Percentiles rank a stretch among this genome's conserved stretches.
Conservation (phyloP, 2,113 vertebrate species). For the Scomber scombrus region DNA sequence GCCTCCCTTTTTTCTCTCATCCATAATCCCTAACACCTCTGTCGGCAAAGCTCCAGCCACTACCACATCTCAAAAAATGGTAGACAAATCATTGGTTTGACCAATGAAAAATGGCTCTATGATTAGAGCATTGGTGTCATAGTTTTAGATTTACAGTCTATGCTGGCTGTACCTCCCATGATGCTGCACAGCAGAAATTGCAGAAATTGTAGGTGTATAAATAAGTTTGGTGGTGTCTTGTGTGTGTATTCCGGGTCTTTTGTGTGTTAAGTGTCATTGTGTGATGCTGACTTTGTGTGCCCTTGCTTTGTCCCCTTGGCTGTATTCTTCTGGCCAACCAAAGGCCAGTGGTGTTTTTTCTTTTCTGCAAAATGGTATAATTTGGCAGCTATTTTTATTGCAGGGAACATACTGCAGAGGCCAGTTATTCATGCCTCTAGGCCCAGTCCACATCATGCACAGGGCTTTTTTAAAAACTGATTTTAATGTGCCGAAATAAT, state of each 20-base stretch:
- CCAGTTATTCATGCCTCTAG: slow-evolving; percentile 57
- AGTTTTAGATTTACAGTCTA: slow-evolving; percentile 40
- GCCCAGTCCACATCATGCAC: slow-evolving; percentile 57
- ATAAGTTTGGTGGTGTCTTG: slow-evolving; percentile 37
- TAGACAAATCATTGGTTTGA: slow-evolving; percentile 32
- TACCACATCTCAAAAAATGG: background rate
- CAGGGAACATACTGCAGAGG: slow-evolving; percentile 67
- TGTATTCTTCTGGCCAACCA: slow-evolving; percentile 79
- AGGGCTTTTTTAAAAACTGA: slow-evolving; percentile 34
- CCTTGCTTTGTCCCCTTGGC: slow-evolving; percentile 51
- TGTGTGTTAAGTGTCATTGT: slow-evolving; percentile 63
- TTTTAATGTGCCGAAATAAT: slow-evolving; percentile 49
- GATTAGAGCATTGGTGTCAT: slow-evolving; percentile 21
- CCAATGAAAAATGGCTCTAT: background rate
- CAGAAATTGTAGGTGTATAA: slow-evolving; percentile 55
- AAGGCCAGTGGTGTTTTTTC: slow-evolving; percentile 73
- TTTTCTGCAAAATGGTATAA: slow-evolving; percentile 82
- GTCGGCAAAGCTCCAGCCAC: slow-evolving; percentile 22
- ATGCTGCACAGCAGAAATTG: slow-evolving; percentile 32
- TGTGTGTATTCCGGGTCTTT: slow-evolving; percentile 30
- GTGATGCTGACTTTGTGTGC: slow-evolving; percentile 63
- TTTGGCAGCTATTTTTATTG: slow-evolving; percentile 86
- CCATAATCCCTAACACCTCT: slow-evolving; percentile 6
- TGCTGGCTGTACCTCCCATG: slow-evolving; percentile 17
- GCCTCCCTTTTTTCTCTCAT: slow-evolving; percentile 12